Percentiles rank a stretch among this genome's conserved stretches.
Evolutionary conservation across 2,113 vertebrate genomes (phyloP).

Genomic region (Pedionomus torquatus): DNA sequence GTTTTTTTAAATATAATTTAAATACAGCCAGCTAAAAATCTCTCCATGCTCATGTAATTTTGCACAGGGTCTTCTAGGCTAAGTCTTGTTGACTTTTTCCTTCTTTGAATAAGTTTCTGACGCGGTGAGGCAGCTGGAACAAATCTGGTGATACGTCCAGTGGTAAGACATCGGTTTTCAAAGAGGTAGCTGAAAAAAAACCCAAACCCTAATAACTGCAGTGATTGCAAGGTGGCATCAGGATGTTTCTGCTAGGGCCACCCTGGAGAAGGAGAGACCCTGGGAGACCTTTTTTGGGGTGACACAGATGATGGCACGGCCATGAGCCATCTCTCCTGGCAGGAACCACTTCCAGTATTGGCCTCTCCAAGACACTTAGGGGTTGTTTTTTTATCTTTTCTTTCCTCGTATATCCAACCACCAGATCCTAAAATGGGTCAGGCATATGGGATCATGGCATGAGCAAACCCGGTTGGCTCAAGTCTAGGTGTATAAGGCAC

Average conservation of each 20-base stretch:
- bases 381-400: neutral
- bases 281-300: accelerated
- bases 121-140: neutral
- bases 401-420: neutral
- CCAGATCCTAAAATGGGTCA: conserved; percentile 37
- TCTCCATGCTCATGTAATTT: neutral
- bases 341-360: neutral
- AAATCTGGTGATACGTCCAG: neutral
- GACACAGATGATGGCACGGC: accelerated
- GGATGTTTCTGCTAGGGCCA: neutral
- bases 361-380: neutral
- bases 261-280: neutral
- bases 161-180: neutral
- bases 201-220: neutral
- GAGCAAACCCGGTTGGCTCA: neutral
- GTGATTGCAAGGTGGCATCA: neutral
- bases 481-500: neutral
- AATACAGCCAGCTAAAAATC: neutral
- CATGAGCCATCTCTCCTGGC: neutral
- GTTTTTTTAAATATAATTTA: neutral
- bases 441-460: conserved; percentile 31
- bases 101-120: neutral
- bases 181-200: neutral
- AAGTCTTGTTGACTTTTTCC: neutral
- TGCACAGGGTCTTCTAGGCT: neutral